Evolutionary conservation across 2,113 vertebrate genomes (phyloP).

Genomic region (Melanostigma gelatinosum): DNA sequence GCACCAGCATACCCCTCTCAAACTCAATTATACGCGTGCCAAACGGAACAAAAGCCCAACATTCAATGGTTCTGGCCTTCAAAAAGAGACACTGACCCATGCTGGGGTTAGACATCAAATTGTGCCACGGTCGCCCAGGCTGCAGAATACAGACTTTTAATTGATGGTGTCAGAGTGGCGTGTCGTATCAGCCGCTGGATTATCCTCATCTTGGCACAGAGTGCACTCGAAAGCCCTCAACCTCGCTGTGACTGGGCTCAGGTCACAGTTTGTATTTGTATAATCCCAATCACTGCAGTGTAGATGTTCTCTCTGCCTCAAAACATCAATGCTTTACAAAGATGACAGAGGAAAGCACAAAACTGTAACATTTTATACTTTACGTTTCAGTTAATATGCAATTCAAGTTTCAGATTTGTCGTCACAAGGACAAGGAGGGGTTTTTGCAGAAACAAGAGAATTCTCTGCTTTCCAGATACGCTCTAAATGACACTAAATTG

Average conservation of each 20-base stretch:
- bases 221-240: slow-evolving; percentile 30
- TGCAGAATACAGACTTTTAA: slow-evolving; percentile 59
- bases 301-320: background rate
- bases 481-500: slow-evolving; percentile 57
- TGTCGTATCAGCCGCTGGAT: slow-evolving; percentile 47
- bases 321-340: slow-evolving; percentile 12
- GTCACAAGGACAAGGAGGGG: background rate
- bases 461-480: slow-evolving; percentile 42
- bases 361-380: background rate
- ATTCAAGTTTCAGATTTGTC: background rate
- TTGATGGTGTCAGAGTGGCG: slow-evolving; percentile 36
- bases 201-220: slow-evolving; percentile 46
- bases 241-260: slow-evolving; percentile 35
- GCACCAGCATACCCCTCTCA: slow-evolving; percentile 61
- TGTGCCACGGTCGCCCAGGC: slow-evolving; percentile 41
- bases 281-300: background rate
- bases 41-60: slow-evolving; percentile 70
- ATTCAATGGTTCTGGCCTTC: slow-evolving; percentile 59
- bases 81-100: slow-evolving; percentile 60
- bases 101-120: slow-evolving; percentile 59
- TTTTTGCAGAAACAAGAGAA: background rate
- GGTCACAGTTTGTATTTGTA: slow-evolving; percentile 3
- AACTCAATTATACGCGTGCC: slow-evolving; percentile 69
- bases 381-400: background rate
- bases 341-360: background rate